These are phyloP conservation scores for Vulpes vulpes DNA, from an alignment of 2,113 vertebrate genomes.

Conservation along the genomic window DNA sequence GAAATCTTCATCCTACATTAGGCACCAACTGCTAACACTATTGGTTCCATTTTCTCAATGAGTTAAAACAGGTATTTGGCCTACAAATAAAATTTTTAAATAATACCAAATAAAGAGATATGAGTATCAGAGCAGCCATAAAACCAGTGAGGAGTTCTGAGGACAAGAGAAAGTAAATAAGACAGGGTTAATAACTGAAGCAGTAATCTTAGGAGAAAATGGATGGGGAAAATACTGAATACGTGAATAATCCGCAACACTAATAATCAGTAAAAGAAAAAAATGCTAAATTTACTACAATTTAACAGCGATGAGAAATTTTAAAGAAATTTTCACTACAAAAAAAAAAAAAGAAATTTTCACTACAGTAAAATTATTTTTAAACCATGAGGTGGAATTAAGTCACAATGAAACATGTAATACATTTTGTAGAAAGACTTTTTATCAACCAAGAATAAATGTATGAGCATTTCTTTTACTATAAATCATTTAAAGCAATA, in stretches of 20 bases:
- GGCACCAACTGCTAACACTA: background rate
- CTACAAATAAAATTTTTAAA: conserved; percentile 23
- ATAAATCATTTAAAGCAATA: conserved; percentile 39
- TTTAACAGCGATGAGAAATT: conserved; percentile 49
- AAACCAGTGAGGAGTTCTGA: conserved; percentile 38
- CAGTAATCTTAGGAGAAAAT: background rate
- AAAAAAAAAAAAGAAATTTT: background rate
- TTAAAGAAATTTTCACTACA: background rate
- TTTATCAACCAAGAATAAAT: background rate
- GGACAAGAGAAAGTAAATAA: background rate
- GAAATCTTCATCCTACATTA: background rate
- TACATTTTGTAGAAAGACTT: conserved; percentile 37
- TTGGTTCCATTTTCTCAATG: background rate
- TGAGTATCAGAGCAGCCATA: background rate
- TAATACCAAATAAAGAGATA: conserved; percentile 40
- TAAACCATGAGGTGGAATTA: background rate
- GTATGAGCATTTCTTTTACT: conserved; percentile 17
- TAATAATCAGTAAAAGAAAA: background rate
- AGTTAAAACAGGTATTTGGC: background rate
- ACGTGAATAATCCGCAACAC: background rate
- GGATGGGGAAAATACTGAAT: background rate
- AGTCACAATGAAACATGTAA: conserved; percentile 15
- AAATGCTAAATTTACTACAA: background rate
- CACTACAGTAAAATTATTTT: background rate
- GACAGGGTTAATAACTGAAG: conserved; percentile 30